These are phyloP conservation scores for Coregonus ussuriensis DNA, from an alignment of 2,797 vertebrate genomes.

Conservation along the genomic window DNA sequence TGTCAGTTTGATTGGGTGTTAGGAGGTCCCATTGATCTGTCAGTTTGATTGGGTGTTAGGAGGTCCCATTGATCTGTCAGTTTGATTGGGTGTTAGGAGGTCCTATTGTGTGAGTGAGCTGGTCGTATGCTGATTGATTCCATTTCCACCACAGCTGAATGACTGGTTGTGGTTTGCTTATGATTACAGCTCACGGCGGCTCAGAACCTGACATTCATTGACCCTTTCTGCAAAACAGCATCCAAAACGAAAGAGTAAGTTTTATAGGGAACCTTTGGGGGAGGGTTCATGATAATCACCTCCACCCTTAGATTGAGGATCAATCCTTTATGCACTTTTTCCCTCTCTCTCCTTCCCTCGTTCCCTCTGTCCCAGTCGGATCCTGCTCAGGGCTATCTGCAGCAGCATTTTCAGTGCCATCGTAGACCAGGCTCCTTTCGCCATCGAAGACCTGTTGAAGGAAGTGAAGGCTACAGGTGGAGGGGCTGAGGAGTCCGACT, in stretches of 20 bases:
- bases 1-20: too few species aligned
- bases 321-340: too few species aligned
- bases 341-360: too few species aligned
- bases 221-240: conserved; percentile 88
- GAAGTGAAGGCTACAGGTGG: conserved; percentile 64
- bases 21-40: too few species aligned
- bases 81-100: background rate
- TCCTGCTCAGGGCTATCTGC: conserved; percentile 76
- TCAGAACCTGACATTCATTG: conserved; percentile 87
- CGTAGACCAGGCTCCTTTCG: conserved; percentile 86
- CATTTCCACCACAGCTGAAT: background rate
- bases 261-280: background rate
- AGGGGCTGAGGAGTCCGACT: conserved; percentile 39
- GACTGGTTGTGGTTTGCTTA: background rate
- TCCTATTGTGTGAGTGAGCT: background rate
- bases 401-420: conserved; percentile 83
- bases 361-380: conserved; percentile 62
- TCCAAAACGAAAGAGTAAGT: conserved; percentile 92
- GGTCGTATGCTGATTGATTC: background rate
- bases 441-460: conserved; percentile 82
- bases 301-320: too few species aligned
- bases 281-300: background rate
- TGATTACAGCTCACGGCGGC: conserved; percentile 84
- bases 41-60: too few species aligned
- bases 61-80: background rate